These are phyloP conservation scores for Linnaemya tessellans DNA, from an alignment of 2,888 invertebrate species.

Conservation along the genomic window DNA sequence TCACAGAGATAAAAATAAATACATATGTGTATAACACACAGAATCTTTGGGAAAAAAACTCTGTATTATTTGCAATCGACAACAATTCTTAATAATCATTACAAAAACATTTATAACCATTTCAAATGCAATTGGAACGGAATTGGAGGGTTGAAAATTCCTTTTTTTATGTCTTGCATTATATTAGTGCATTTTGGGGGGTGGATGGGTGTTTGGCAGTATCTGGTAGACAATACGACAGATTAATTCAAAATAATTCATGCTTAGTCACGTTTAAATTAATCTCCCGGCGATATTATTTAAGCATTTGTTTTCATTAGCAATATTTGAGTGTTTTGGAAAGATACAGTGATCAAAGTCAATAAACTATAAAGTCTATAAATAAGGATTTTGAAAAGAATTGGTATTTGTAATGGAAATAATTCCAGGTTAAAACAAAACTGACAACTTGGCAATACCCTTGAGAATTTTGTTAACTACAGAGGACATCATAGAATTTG, in stretches of 20 bases:
- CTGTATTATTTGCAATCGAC: slow-evolving; percentile 22
- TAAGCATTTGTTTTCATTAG: slow-evolving; percentile 59
- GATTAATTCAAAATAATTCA: slow-evolving; percentile 58
- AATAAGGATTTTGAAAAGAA: background rate
- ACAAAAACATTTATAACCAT: slow-evolving; percentile 53
- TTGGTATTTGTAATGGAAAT: background rate
- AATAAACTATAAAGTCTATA: slow-evolving; percentile 26
- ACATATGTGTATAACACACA: background rate
- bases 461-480: background rate
- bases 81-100: slow-evolving; percentile 27
- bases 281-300: slow-evolving; percentile 55
- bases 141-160: slow-evolving; percentile 39
- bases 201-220: background rate
- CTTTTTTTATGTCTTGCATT: background rate
- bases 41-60: slow-evolving; percentile 15
- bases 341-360: slow-evolving; percentile 32
- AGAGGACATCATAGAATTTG: background rate
- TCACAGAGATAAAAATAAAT: background rate
- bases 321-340: slow-evolving; percentile 11
- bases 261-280: slow-evolving; percentile 58
- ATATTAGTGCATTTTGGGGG: background rate
- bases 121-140: slow-evolving; percentile 54
- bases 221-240: background rate
- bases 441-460: too few relatives aligned
- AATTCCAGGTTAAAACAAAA: background rate